Evolutionary conservation across 2,797 vertebrate species (phyloP).

Genomic region (Poecilia velifera): DNA sequence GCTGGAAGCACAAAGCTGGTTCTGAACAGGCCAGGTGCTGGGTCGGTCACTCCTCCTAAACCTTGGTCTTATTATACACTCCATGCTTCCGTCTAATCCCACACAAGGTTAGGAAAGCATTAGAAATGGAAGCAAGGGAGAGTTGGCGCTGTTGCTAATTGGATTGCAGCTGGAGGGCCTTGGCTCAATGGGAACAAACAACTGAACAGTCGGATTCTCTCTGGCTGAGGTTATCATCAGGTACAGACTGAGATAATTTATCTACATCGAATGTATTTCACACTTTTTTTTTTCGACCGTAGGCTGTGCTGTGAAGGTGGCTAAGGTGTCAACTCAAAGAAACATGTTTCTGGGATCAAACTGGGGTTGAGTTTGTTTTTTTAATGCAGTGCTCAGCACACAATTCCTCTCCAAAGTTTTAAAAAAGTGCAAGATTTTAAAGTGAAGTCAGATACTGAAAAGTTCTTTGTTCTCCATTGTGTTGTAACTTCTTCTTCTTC

Average conservation of each 20-base stretch:
- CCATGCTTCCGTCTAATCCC: conserved; percentile 49
- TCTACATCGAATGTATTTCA: background rate
- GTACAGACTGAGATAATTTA: conserved; percentile 2
- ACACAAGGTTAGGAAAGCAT: conserved; percentile 63
- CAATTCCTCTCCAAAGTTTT: background rate
- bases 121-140: conserved; percentile 41
- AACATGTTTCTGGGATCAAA: background rate
- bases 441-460: background rate
- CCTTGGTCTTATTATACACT: conserved; percentile 37
- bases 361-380: background rate
- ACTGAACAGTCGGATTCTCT: conserved; percentile 45
- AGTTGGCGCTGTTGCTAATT: conserved; percentile 10
- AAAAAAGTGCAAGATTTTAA: background rate
- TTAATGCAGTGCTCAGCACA: background rate
- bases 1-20: background rate
- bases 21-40: background rate
- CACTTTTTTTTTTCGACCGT: background rate
- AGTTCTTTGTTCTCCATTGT: background rate
- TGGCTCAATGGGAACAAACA: conserved; percentile 45
- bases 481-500: background rate
- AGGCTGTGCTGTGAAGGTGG: background rate
- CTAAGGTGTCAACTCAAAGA: background rate
- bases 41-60: background rate
- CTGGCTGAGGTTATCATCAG: conserved; percentile 57
- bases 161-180: conserved; percentile 55